Conservation (phyloP, 2,797 vertebrate genomes). For the Pangasius mekongensis region DNA sequence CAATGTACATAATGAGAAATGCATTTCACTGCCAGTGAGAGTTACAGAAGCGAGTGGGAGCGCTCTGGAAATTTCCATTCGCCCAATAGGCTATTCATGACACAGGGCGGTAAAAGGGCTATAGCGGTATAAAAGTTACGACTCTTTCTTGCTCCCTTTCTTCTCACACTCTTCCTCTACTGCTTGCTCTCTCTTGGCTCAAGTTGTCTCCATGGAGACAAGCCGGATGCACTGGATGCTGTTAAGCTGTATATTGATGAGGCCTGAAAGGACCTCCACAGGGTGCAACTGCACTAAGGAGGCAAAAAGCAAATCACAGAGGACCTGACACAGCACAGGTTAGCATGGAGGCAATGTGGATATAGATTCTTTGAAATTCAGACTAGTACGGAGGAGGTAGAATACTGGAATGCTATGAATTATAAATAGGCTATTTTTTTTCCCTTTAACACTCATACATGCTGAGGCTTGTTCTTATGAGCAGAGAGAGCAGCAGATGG, state of each 20-base stretch:
- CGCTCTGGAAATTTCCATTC: constrained; percentile 7
- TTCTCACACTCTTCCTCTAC: neutral
- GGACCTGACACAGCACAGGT: neutral
- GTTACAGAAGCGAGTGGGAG: neutral
- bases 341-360: neutral
- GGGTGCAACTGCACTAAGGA: constrained; percentile 16
- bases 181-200: constrained; percentile 5
- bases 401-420: constrained; percentile 4
- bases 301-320: constrained; percentile 1
- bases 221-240: constrained; percentile 54
- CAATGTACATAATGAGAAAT: neutral
- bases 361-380: neutral
- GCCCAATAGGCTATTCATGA: constrained; percentile 23
- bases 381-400: neutral
- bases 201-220: constrained; percentile 68
- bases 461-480: neutral
- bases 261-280: constrained; percentile 61
- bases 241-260: constrained; percentile 54
- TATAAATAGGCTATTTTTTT: constrained; percentile 16
- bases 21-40: neutral
- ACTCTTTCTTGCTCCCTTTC: neutral
- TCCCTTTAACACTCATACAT: neutral
- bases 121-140: constrained; percentile 28
- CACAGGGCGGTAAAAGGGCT: constrained; percentile 17
- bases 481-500: neutral